Evolutionary conservation across 2,113 vertebrate species (phyloP), one percentile per base, ranked within the genome.

Genomic region (Protobothrops flavoviridis): DNA sequence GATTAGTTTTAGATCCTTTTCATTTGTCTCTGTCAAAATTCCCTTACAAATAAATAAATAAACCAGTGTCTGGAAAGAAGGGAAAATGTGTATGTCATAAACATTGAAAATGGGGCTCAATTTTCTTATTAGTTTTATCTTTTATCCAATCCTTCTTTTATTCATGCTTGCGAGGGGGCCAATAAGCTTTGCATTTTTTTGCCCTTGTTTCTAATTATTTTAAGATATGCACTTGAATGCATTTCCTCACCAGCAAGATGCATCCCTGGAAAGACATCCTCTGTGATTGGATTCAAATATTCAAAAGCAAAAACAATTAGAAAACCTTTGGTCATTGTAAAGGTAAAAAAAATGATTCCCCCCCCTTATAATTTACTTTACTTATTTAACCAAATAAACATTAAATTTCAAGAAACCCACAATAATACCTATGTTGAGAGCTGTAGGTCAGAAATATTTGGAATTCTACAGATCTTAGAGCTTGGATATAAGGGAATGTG

Each of bases 81-180:
- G 55, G 21, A 20, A 61, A 13, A 57, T 94, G 43, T 95, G 61
- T 92, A 74, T 45, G 29, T 88, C 21, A 53, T 64, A 13, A 93
- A 33, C 15, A 17, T 17, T 74, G 69, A 74, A 74, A 74, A 20
- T 74, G 15, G n/a, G 69, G n/a, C n/a, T 33, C 69, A 39, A 20
- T 74, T 74, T 33, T 74, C 69, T 74, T 74, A 74, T 17, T 74
- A 5, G n/a, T 74, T 74, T 74, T 74, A n/a, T 74, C n/a, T 20
- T 74, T n/a, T 74, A 33, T 33, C 6, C 64, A 74, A 33, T 74
- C 12, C 33, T 74, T 74, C 33, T 33, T 33, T 74, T 33, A 74
- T 74, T 74, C n/a, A 74, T 74, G n/a, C n/a, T 74, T 33, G n/a
- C n/a, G 33, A 33, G n/a, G 13, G 4, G 5, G 64, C 0, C n/a